phyloP scores from a whole-genome alignment of 2,888 invertebrate species.

The Zhuqinia jingwanae region DNA sequence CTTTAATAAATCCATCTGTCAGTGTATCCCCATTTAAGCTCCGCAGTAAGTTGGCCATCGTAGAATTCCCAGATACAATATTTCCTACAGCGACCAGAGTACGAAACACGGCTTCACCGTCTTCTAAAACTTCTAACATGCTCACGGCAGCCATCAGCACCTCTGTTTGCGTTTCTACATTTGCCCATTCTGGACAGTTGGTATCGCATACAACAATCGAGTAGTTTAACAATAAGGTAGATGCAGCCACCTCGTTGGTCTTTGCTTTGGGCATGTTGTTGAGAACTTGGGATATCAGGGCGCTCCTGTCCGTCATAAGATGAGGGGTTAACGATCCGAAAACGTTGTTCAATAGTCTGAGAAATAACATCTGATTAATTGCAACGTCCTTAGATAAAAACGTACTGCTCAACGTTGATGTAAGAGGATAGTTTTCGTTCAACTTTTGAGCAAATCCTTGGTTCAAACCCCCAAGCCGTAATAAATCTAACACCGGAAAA shows the following conservation, averaged over 20 bases:
- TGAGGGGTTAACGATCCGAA: slow-evolving; percentile 84
- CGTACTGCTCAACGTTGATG: slow-evolving; percentile 80
- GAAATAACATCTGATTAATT: slow-evolving; percentile 89
- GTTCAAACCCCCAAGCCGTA: slow-evolving; percentile 90
- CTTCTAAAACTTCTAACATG: slow-evolving; percentile 83
- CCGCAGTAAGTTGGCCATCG: slow-evolving; percentile 72
- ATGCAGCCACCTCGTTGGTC: slow-evolving; percentile 88
- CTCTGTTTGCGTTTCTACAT: slow-evolving; percentile 89
- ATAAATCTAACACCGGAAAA: slow-evolving; percentile 94
- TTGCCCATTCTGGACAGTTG: slow-evolving; percentile 83
- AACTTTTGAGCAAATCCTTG: slow-evolving; percentile 81
- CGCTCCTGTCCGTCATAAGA: slow-evolving; percentile 84
- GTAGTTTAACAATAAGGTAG: slow-evolving; percentile 88
- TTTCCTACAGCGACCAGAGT: slow-evolving; percentile 76
- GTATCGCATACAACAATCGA: slow-evolving; percentile 84
- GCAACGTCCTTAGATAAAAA: slow-evolving; percentile 81
- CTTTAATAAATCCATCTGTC: slow-evolving; percentile 63
- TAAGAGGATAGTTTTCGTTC: slow-evolving; percentile 80
- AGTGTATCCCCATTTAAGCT: slow-evolving; percentile 72
- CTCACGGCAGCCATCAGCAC: slow-evolving; percentile 88
- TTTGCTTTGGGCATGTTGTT: slow-evolving; percentile 84
- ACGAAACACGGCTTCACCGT: slow-evolving; percentile 77
- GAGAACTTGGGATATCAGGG: slow-evolving; percentile 83
- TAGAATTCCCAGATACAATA: slow-evolving; percentile 64
- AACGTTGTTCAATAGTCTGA: slow-evolving; percentile 91